Base-by-base conservation (phyloP, 2,888 invertebrate species). In the Congeria kusceri region DNA sequence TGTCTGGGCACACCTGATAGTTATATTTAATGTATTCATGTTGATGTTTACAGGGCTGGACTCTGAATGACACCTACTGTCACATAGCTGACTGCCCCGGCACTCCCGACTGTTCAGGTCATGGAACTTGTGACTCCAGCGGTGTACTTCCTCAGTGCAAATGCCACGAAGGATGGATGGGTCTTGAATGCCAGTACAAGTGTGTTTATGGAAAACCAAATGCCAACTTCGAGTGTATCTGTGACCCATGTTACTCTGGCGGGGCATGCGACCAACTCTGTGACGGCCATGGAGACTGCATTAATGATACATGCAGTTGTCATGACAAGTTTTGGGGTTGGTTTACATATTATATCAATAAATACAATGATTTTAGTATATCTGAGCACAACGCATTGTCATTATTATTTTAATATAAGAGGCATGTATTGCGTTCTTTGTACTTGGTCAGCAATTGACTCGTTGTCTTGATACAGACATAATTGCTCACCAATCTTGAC, bases 241-340 rank as follows among this genome's bases (percentile, higher is more conserved):
- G 90, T 77, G 72, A 86, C 57, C 64, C 77, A 0, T 90, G 90
- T 73, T 88, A 86, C 69, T 86, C 87, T 0, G 89, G 89, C 5
- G 70, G 76, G 20, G 83, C 80, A 11, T 90, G 90, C 83, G 82
- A 89, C 39, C 61, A 76, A n/a, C 83, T 83, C 44, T 90, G 90
- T 70, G 83, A 78, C 32, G 83, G 78, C 15, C 72, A 85, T 27
- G 90, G 90, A 20, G 13, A 32, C 3, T 90, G 90, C 75, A 18
- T 49, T 23, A 84, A 86, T 59, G 75, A 72, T 5, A 83, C 77
- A 0, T 90, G 90, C 67, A n/a, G 15, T 20, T 90, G 90, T 79
- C 72, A 89, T 11, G 39, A 77, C 32, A 84, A 80, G 32, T 89
- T 85, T 85, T 88, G 88, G 87, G 90, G 90, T 90, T 76, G 80